Percentiles rank a stretch among this genome's conserved stretches.
Evolutionary conservation across 2,113 vertebrate species (phyloP).

Genomic region (Oceanodroma tethys): DNA sequence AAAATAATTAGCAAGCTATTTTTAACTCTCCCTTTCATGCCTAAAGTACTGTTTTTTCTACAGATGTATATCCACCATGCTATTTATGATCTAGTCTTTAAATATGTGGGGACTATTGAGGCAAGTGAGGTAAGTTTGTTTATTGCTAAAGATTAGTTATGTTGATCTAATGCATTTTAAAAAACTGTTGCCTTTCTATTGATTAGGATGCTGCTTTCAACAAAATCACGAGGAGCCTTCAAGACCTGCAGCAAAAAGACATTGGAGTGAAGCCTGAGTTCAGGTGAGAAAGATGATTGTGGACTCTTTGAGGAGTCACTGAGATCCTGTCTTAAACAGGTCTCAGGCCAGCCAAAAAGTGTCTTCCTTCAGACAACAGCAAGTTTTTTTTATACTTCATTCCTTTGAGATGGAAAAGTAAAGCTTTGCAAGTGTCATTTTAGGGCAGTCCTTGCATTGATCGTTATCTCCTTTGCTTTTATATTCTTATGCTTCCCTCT

Average conservation of each 20-base stretch:
- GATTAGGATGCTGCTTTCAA: conserved; percentile 93
- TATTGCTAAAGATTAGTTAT: not conserved
- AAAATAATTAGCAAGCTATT: not conserved
- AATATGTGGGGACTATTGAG: conserved; percentile 92
- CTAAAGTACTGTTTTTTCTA: not conserved
- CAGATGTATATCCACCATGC: conserved; percentile 95
- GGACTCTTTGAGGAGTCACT: not conserved
- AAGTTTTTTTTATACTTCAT: not conserved
- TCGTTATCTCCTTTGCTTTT: not conserved
- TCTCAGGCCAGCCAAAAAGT: not conserved
- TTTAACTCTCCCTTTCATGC: not conserved
- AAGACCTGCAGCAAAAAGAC: conserved; percentile 94
- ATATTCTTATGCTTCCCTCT: not conserved
- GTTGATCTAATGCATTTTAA: not conserved
- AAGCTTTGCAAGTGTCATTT: not conserved
- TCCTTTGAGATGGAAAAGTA: not conserved
- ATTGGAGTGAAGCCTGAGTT: conserved; percentile 92
- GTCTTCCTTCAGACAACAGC: not conserved
- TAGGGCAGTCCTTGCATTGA: not conserved
- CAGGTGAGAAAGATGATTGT: conserved; percentile 76
- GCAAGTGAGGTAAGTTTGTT: conserved; percentile 84
- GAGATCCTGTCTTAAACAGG: not conserved
- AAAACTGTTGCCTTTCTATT: conserved; percentile 15
- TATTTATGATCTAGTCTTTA: conserved; percentile 93
- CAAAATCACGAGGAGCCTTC: conserved; percentile 92